Percentiles rank a stretch among this genome's conserved stretches.
phyloP scores from a whole-genome alignment of 2,113 vertebrate species.

The Artemisiospiza belli region DNA sequence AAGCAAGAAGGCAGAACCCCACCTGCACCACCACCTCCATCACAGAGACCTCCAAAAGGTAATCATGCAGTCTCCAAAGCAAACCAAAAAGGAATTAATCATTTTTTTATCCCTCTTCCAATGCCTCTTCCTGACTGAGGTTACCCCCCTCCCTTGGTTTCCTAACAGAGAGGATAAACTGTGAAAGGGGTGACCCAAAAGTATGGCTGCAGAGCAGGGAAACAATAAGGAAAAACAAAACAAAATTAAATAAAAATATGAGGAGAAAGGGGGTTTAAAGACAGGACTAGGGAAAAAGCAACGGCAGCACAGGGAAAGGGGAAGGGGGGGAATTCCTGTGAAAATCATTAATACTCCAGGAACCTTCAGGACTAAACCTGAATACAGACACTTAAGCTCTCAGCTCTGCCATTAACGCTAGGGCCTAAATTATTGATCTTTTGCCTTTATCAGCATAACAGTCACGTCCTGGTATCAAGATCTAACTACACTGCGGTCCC shows the following conservation, averaged over 20 bases:
- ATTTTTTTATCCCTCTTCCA: neutral
- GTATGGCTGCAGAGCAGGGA: neutral
- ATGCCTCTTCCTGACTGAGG: neutral
- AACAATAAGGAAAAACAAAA: neutral
- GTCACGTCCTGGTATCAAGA: slow-evolving; percentile 91
- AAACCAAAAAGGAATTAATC: neutral
- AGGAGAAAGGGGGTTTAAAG: neutral
- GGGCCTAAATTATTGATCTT: slow-evolving; percentile 99
- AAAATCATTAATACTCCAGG: slow-evolving; percentile 71
- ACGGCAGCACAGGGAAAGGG: neutral
- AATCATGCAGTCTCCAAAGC: neutral
- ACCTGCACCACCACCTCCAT: neutral
- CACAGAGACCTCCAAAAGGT: neutral
- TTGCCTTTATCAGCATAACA: slow-evolving; percentile 92
- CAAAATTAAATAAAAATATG: neutral
- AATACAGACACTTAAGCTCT: slow-evolving; percentile 88
- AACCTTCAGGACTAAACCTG: slow-evolving; percentile 73
- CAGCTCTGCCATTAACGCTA: slow-evolving; percentile 89
- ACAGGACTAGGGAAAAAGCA: neutral
- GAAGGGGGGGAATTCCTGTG: slow-evolving; percentile 35
- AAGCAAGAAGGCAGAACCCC: neutral
- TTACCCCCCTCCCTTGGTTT: neutral
- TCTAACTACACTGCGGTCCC: slow-evolving; percentile 88
- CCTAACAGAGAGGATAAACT: neutral
- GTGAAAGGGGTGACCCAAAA: neutral